phyloP scores from a whole-genome alignment of 2,888 invertebrate species.

The Hedya salicella region DNA sequence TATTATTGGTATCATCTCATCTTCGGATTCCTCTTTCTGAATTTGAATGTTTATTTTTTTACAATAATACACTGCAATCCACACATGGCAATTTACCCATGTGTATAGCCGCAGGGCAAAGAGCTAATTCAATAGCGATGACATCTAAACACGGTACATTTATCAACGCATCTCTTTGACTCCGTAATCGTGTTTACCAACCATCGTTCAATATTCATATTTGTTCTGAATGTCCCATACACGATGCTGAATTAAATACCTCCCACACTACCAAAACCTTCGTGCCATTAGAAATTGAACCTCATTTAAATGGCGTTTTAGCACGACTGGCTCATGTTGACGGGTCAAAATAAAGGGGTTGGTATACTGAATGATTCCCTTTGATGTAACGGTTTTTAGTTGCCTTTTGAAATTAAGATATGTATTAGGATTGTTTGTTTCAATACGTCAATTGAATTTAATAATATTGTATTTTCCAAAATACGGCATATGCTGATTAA shows the following conservation, averaged over 20 bases:
- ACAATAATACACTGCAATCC: constrained; percentile 45
- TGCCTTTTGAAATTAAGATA: constrained; percentile 44
- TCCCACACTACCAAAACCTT: background rate
- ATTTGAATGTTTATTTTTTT: no score
- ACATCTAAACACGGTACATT: constrained; percentile 32
- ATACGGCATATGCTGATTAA: background rate
- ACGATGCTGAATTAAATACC: constrained; percentile 12
- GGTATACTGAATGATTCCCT: constrained; percentile 50
- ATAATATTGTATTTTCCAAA: constrained; percentile 13
- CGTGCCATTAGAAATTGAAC: constrained; percentile 14
- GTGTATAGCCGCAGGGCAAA: constrained; percentile 23
- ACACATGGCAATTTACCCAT: constrained; percentile 42
- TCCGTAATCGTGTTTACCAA: constrained; percentile 39
- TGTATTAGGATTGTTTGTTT: constrained; percentile 42
- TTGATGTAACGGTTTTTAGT: constrained; percentile 48
- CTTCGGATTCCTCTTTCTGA: no score
- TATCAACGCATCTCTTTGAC: constrained; percentile 41
- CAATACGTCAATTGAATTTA: constrained; percentile 23
- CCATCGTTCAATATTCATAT: constrained; percentile 41
- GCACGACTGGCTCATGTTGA: background rate
- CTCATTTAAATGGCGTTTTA: background rate
- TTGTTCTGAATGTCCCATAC: constrained; percentile 37
- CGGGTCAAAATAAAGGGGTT: constrained; percentile 16
- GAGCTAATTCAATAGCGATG: constrained; percentile 37
- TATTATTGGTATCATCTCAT: no score